A percentile compares a stretch with the other conserved stretches of the same genome.
These are phyloP conservation scores for Hydropotes inermis DNA, from an alignment of 2,113 vertebrate genomes.

Conservation along the genomic window DNA sequence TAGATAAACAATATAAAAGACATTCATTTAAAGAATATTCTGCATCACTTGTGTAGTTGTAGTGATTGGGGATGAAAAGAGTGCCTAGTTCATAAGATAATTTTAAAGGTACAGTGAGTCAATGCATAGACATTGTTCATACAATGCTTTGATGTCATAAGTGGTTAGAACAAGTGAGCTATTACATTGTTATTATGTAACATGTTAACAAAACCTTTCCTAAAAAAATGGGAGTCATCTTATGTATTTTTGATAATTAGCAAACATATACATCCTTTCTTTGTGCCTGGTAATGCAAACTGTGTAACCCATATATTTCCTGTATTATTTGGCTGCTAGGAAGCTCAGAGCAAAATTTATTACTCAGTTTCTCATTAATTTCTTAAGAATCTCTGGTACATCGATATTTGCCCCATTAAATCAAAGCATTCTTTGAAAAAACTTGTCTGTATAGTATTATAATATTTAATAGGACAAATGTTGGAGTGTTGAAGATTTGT, in stretches of 20 bases:
- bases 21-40: background rate
- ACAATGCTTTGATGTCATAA: background rate
- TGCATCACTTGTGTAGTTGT: background rate
- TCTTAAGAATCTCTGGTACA: background rate
- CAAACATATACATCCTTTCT: background rate
- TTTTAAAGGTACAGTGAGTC: constrained; percentile 1
- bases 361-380: background rate
- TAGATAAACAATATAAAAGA: background rate
- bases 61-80: constrained; percentile 22
- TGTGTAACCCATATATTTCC: background rate
- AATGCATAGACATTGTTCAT: background rate
- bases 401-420: background rate
- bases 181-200: background rate
- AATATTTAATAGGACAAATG: background rate
- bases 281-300: background rate
- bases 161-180: background rate
- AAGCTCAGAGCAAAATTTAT: background rate
- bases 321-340: background rate
- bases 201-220: background rate
- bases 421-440: background rate
- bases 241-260: background rate
- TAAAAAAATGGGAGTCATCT: background rate
- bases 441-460: background rate
- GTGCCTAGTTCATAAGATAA: background rate
- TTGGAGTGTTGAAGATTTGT: background rate